Evolutionary conservation across 1,140 invertebrate genomes (phyloP), one percentile per base, ranked within the genome.

Genomic region (Aporrectodea caliginosa): DNA sequence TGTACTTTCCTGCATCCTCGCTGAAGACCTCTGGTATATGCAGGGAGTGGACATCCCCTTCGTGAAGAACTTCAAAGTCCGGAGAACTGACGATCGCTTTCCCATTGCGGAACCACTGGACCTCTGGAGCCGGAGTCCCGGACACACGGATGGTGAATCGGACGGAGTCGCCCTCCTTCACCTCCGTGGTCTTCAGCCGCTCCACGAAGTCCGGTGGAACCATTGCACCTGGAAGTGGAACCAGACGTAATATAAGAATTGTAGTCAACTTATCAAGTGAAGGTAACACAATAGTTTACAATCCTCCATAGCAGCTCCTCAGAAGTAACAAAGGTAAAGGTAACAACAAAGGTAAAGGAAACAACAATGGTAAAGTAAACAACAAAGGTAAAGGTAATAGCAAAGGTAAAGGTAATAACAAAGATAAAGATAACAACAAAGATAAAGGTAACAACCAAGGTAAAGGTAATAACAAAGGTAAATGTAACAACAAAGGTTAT

Each of bases 1-100:
- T 90, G 72, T 93, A 89, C 74, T 90, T 90, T 73, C 93, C 93
- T 69, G 87, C 87, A 81, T 90, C 88, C 82, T 88, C 86, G 27
- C 76, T 72, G 74, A 81, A 81, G 29, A 81, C 80, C 29, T 81
- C 80, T 12, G 80, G 72, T 35, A 81, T 81, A 95, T 69, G 95
- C 32, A 82, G 69, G 1, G 69, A 81, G 1, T 87, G 85, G 30
- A 86, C 83, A 12, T 84, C 83, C 58, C 85, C 82, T 69, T 80
- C 79, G 81, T 86, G 87, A 2, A 84, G 83, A 68, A 88, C 87
- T 78, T 86, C 83, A 33, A 81, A 81, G 34, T 82, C 81, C 14
- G 81, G 74, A 35, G 71, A 72, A 31, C 79, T 75, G 35, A 32
- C 32, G n/a, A 80, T 29, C 35, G 80, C 79, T 27, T 80, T 80